phyloP scores from a whole-genome alignment of 1,140 invertebrate genomes.

The Archivesica marissinica region DNA sequence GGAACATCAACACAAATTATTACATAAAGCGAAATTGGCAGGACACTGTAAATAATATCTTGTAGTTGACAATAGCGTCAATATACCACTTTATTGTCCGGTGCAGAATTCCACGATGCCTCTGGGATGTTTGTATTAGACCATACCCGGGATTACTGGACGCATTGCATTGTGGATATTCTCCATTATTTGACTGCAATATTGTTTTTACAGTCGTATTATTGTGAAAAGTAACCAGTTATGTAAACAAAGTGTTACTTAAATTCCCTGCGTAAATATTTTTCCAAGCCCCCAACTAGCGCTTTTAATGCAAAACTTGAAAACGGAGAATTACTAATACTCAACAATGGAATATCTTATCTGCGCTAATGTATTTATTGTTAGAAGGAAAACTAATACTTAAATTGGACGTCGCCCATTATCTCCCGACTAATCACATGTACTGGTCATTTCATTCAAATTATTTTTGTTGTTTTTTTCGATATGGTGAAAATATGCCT shows the following conservation, averaged over 20 bases:
- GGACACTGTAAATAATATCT: slow-evolving; percentile 42
- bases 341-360: slow-evolving; percentile 55
- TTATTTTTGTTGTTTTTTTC: slow-evolving; percentile 59
- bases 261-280: slow-evolving; percentile 60
- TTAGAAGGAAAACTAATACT: slow-evolving; percentile 56
- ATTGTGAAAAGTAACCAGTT: slow-evolving; percentile 57
- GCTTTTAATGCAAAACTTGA: slow-evolving; percentile 48
- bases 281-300: slow-evolving; percentile 57
- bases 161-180: slow-evolving; percentile 51
- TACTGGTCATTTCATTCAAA: slow-evolving; percentile 28
- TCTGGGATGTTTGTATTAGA: slow-evolving; percentile 51
- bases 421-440: slow-evolving; percentile 52
- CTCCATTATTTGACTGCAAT: slow-evolving; percentile 46
- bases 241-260: slow-evolving; percentile 61
- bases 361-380: slow-evolving; percentile 62
- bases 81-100: slow-evolving; percentile 37
- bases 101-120: slow-evolving; percentile 21
- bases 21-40: slow-evolving; percentile 43
- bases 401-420: slow-evolving; percentile 50
- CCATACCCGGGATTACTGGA: slow-evolving; percentile 47
- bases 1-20: slow-evolving; percentile 59
- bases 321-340: slow-evolving; percentile 62
- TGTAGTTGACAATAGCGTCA: slow-evolving; percentile 13
- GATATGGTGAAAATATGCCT: slow-evolving; percentile 51
- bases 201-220: slow-evolving; percentile 61